Conservation (phyloP, 2,113 vertebrate species). For the Centropus unirufus region DNA sequence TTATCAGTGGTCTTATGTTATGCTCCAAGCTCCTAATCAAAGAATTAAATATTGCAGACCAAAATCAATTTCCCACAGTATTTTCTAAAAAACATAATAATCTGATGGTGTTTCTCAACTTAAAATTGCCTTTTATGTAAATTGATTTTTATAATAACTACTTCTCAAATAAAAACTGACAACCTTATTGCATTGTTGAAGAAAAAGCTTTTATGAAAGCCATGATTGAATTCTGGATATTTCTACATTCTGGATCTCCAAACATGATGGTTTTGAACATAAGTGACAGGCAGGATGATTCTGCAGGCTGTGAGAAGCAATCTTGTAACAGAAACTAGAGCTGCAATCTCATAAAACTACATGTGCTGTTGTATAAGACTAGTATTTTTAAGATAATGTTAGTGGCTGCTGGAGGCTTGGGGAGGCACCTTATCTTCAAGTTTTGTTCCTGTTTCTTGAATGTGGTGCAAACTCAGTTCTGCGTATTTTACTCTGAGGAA, state of each 20-base stretch:
- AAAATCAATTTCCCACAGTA: background rate
- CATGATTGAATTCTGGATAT: background rate
- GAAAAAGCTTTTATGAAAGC: background rate
- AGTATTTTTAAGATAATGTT: background rate
- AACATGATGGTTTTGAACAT: background rate
- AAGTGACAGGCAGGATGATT: accelerated
- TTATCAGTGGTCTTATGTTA: background rate
- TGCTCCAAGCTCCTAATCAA: background rate
- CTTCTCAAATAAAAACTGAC: slow-evolving; percentile 5
- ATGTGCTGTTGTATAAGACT: background rate
- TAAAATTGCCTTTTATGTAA: slow-evolving; percentile 19
- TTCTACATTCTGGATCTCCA: background rate
- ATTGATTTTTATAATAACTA: background rate
- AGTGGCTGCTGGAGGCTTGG: background rate
- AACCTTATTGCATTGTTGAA: background rate
- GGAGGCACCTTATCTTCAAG: background rate
- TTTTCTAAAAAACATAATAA: background rate
- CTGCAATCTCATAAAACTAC: background rate
- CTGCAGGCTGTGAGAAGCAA: background rate
- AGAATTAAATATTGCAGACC: background rate
- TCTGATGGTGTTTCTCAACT: background rate
- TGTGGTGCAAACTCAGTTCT: background rate
- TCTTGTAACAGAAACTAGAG: background rate
- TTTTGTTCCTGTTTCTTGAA: background rate
- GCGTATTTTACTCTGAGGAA: background rate